Evolutionary conservation across 2,888 invertebrate species (phyloP), one percentile per base, ranked within the genome.

Genomic region (Bombylius discolor): DNA sequence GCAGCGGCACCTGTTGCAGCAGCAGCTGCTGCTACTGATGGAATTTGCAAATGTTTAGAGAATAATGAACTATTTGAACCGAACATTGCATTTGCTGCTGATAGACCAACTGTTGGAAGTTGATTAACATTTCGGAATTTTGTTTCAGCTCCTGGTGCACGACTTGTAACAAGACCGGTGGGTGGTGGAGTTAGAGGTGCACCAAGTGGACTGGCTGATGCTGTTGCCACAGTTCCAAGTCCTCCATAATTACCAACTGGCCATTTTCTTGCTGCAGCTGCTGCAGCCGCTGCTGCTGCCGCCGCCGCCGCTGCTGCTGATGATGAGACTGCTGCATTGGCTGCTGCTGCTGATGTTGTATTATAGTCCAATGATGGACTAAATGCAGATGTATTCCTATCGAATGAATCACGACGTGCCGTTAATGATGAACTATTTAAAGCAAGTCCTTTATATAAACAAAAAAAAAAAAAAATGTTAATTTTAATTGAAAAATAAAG

Each of bases 61-160:
- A 87, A 92, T 57, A 92, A 80, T 23, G 87, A 85, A 70, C 79
- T 84, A 62, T 81, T 83, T 44, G 84, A 84, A 47, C 84, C 84
- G 66, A 87, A 86, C 74, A 85, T 83, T 49, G 81, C 79, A 66
- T 79, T 82, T 4, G 73, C 70, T 12, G 60, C 52, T 9, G 70
- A 68, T 32, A 73, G 65, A 55, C 65, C 70, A 12, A 69, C 68
- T 7, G 62, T 59, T 52, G 68, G 65, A 57, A 68, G 58, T 34
- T 69, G 68, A 31, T 68, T 87, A 70, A 75, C 81, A 82, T 75
- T 88, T 63, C 88, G 78, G 69, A 82, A 88, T 70, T 89, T 89
- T 46, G 87, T 88, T 77, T 95, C 95, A 3, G 95, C 93, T 62
- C 94, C 94, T 46, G 95, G 95, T 59, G 95, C 95, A 57, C 80